Conservation (phyloP, 2,888 invertebrate species). For the Electrophaes corylata region DNA sequence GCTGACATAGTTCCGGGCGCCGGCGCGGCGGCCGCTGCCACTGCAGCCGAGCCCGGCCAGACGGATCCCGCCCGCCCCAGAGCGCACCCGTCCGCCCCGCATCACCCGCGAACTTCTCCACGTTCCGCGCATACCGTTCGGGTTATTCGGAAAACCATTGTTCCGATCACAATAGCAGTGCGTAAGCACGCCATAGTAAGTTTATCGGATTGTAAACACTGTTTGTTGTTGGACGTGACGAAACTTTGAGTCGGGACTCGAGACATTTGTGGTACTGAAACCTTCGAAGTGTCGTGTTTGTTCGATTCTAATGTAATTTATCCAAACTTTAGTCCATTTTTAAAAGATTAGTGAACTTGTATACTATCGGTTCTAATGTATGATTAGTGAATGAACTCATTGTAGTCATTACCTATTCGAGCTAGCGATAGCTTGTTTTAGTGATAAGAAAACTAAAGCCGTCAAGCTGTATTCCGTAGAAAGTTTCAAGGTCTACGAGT, state of each 20-base stretch:
- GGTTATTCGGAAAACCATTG: conserved; percentile 56
- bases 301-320: conserved; percentile 15
- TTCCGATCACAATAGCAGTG: conserved; percentile 67
- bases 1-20: conserved; percentile 82
- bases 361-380: conserved; percentile 8
- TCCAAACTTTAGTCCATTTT: not conserved
- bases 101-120: conserved; percentile 40
- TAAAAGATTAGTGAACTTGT: conserved; percentile 10
- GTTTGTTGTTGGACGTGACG: conserved; percentile 43
- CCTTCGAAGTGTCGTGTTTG: conserved; percentile 33
- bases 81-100: conserved; percentile 61
- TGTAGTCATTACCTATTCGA: conserved; percentile 5
- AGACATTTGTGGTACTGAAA: conserved; percentile 29
- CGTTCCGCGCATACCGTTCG: conserved; percentile 43
- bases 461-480: conserved; percentile 83
- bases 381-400: not conserved
- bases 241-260: conserved; percentile 42
- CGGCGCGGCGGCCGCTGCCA: conserved; percentile 73
- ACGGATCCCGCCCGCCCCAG: conserved; percentile 75
- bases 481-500: conserved; percentile 81
- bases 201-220: conserved; percentile 65
- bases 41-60: conserved; percentile 75
- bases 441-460: conserved; percentile 55
- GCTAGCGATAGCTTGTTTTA: conserved; percentile 22
- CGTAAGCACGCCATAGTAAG: conserved; percentile 61